Evolutionary conservation across 2,888 invertebrate genomes (phyloP).

Genomic region (Raillietiella orientalis): DNA sequence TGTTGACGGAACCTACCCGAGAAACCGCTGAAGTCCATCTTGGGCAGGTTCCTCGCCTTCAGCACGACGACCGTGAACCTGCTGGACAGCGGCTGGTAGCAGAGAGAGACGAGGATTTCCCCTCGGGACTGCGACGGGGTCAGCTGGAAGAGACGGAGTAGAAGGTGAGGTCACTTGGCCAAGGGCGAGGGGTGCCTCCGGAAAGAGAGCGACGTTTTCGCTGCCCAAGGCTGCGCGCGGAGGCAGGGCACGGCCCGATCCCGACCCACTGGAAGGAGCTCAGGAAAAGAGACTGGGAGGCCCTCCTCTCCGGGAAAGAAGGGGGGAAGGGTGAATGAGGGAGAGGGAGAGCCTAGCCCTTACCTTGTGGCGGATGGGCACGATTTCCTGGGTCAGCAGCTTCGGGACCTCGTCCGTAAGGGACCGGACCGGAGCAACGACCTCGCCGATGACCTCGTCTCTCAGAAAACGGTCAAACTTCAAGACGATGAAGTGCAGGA

Average conservation of each 20-base stretch:
- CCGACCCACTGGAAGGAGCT: neutral
- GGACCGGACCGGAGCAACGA: conserved; percentile 25
- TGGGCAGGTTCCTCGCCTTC: conserved; percentile 85
- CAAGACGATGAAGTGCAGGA: conserved; percentile 54
- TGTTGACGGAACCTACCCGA: conserved; percentile 20
- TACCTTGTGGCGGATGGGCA: conserved; percentile 73
- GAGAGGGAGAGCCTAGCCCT: conserved; percentile 6
- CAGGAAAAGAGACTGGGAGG: no score
- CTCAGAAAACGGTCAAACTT: conserved; percentile 92
- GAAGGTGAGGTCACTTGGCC: conserved; percentile 2
- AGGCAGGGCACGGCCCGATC: neutral
- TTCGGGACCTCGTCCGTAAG: conserved; percentile 2
- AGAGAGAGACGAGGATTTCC: conserved; percentile 74
- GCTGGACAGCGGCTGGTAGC: conserved; percentile 91
- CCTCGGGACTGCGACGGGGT: conserved; percentile 76
- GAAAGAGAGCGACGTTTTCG: neutral
- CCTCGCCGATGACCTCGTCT: conserved; percentile 93
- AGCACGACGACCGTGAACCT: conserved; percentile 81
- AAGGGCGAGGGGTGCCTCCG: neutral
- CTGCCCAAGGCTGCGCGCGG: neutral
- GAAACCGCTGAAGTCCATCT: conserved; percentile 88
- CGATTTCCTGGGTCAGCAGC: conserved; percentile 38
- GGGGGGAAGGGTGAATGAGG: neutral
- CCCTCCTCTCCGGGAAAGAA: no score
- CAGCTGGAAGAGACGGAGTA: conserved; percentile 20